A percentile compares a stretch with the other conserved stretches of the same genome.
phyloP scores from a whole-genome alignment of 2,888 invertebrate genomes.

The Andrena bicolor region DNA sequence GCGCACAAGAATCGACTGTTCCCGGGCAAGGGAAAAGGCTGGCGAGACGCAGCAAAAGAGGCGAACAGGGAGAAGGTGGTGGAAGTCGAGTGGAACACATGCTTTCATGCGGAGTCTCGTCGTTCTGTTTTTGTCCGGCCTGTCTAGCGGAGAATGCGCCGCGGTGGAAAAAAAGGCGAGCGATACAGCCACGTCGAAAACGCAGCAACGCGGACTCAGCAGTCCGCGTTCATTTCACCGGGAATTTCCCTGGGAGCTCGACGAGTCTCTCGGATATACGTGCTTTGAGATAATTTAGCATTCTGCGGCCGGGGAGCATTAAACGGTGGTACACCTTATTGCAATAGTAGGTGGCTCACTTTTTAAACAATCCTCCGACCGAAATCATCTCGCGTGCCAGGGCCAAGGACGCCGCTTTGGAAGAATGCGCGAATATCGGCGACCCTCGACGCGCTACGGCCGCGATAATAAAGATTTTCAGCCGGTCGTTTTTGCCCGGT shows the following conservation, averaged over 20 bases:
- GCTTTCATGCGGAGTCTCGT: slow-evolving; percentile 52
- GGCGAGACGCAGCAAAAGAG: neutral
- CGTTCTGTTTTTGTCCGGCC: slow-evolving; percentile 41
- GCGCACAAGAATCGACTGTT: slow-evolving; percentile 29
- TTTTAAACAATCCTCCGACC: neutral
- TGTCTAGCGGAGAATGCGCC: neutral
- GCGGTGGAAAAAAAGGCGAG: slow-evolving; percentile 18
- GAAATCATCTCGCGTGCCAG: neutral
- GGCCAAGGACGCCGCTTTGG: neutral
- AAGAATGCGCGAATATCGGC: neutral
- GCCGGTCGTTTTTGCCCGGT: neutral
- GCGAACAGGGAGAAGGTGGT: neutral
- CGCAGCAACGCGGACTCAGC: neutral
- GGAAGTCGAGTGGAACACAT: slow-evolving; percentile 50
- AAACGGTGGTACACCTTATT: neutral
- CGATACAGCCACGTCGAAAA: slow-evolving; percentile 5
- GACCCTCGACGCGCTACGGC: neutral
- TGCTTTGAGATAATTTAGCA: too few relatives aligned
- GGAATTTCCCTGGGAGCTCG: neutral
- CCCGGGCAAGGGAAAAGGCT: neutral
- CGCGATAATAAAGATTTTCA: slow-evolving; percentile 39
- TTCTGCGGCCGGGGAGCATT: neutral
- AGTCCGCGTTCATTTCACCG: neutral
- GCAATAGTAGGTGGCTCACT: neutral
- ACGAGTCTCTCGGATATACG: too few relatives aligned